phyloP scores from a whole-genome alignment of 1,140 invertebrate species.

The Proales similis region DNA sequence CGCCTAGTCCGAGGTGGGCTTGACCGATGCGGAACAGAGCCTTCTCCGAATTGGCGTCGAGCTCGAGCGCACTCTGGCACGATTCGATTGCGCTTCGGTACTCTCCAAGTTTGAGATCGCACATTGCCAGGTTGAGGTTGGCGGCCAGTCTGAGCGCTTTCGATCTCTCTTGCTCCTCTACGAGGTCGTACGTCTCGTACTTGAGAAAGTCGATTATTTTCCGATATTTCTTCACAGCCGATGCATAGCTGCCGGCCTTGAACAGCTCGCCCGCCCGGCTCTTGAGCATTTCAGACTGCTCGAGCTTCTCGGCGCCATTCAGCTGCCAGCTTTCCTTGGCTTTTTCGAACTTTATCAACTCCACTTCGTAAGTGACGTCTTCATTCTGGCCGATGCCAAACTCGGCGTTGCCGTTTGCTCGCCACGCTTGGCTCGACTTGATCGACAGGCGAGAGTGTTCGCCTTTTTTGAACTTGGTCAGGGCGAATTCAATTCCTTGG shows the following conservation, averaged over 20 bases:
- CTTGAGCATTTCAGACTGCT: constrained; percentile 35
- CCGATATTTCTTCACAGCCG: constrained; percentile 28
- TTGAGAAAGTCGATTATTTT: constrained; percentile 25
- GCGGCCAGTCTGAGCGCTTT: constrained; percentile 10
- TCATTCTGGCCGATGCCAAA: constrained; percentile 72
- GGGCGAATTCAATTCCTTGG: constrained; percentile 72
- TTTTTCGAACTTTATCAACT: constrained; percentile 72
- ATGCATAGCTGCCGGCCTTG: constrained; percentile 21
- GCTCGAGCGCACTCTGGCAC: constrained; percentile 64
- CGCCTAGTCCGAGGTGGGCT: constrained; percentile 67
- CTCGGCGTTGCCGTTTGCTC: constrained; percentile 62
- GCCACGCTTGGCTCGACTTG: constrained; percentile 71
- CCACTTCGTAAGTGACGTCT: constrained; percentile 69
- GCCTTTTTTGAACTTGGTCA: constrained; percentile 71
- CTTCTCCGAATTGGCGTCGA: constrained; percentile 75
- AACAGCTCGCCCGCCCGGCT: constrained; percentile 30
- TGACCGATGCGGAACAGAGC: constrained; percentile 78
- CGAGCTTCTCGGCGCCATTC: constrained; percentile 28
- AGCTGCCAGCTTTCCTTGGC: constrained; percentile 42
- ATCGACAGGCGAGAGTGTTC: constrained; percentile 72
- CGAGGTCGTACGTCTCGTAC: constrained; percentile 10
- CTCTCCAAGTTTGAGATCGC: constrained; percentile 73
- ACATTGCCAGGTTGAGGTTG: constrained; percentile 69
- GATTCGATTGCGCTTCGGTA: constrained; percentile 61
- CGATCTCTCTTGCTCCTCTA: constrained; percentile 3